Conservation (phyloP, 2,888 invertebrate genomes). For the Ornithoptera priamus region DNA sequence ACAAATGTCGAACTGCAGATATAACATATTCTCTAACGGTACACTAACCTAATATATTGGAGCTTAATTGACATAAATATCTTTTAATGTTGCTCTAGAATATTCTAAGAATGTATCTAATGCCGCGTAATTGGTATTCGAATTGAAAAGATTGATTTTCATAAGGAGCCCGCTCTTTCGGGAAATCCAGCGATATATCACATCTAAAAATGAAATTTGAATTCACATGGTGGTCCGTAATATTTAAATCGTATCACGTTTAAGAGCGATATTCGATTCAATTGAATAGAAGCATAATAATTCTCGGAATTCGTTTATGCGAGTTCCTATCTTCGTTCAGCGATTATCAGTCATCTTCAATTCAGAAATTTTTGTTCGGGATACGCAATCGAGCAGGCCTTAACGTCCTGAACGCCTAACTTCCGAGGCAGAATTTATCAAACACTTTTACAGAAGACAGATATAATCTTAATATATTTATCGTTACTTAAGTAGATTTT, state of each 20-base stretch:
- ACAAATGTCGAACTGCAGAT: no score
- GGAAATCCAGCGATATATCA: background rate
- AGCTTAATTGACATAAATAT: background rate
- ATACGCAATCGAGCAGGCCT: slow-evolving; percentile 6
- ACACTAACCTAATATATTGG: background rate
- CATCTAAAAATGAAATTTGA: slow-evolving; percentile 2
- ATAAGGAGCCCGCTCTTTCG: background rate
- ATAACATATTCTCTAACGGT: background rate
- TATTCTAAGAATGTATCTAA: background rate
- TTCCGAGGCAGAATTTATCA: no score
- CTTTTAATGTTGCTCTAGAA: background rate
- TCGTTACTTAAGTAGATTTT: no score
- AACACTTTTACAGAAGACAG: no score
- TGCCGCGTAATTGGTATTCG: background rate
- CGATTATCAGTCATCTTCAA: slow-evolving; percentile 29
- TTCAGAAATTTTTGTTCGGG: slow-evolving; percentile 27
- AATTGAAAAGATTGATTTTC: background rate
- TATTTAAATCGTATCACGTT: slow-evolving; percentile 29
- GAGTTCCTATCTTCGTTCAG: slow-evolving; percentile 21
- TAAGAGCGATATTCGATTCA: slow-evolving; percentile 25
- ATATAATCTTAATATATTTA: no score
- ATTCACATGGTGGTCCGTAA: slow-evolving; percentile 10
- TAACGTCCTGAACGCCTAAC: slow-evolving; percentile 3
- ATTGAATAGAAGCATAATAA: slow-evolving; percentile 29
- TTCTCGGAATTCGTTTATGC: slow-evolving; percentile 29